phyloP scores from a whole-genome alignment of 2,113 vertebrate genomes.

The Pholis gunnellus region DNA sequence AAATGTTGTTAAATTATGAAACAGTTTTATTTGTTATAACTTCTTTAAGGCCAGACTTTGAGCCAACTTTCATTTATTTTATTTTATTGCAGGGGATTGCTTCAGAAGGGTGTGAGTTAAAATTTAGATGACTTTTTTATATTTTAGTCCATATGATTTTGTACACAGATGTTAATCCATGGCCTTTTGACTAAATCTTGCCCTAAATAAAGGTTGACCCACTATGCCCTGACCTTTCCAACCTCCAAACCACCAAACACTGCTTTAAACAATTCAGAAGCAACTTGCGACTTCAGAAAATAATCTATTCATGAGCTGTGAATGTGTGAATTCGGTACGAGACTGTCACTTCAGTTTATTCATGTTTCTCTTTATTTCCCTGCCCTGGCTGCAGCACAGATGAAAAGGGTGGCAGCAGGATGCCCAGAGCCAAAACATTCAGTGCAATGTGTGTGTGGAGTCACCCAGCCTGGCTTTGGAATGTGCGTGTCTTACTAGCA shows the following conservation, averaged over 20 bases:
- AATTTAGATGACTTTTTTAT: background rate
- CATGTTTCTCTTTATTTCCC: slow-evolving; percentile 37
- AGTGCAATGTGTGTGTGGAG: background rate
- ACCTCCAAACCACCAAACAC: background rate
- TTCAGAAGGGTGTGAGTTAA: background rate
- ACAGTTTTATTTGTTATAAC: background rate
- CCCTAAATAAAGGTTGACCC: slow-evolving; percentile 21
- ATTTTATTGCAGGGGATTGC: background rate
- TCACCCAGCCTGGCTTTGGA: slow-evolving; percentile 4
- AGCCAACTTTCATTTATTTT: background rate
- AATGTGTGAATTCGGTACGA: slow-evolving; percentile 37
- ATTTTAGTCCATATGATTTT: background rate
- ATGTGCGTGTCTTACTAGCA: slow-evolving; percentile 13
- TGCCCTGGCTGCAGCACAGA: slow-evolving; percentile 30
- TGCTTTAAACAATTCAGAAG: slow-evolving; percentile 2
- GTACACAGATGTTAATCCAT: background rate
- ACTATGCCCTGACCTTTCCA: background rate
- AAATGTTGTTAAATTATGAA: background rate
- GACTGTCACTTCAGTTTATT: slow-evolving; percentile 52
- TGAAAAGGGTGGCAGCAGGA: slow-evolving; percentile 34
- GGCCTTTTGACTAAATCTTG: too few species aligned
- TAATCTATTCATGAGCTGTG: slow-evolving; percentile 14
- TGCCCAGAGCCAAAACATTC: slow-evolving; percentile 49
- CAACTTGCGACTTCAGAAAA: background rate
- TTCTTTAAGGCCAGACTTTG: background rate